phyloP scores from a whole-genome alignment of 2,888 invertebrate species.

The Chrysotoxum bicinctum region DNA sequence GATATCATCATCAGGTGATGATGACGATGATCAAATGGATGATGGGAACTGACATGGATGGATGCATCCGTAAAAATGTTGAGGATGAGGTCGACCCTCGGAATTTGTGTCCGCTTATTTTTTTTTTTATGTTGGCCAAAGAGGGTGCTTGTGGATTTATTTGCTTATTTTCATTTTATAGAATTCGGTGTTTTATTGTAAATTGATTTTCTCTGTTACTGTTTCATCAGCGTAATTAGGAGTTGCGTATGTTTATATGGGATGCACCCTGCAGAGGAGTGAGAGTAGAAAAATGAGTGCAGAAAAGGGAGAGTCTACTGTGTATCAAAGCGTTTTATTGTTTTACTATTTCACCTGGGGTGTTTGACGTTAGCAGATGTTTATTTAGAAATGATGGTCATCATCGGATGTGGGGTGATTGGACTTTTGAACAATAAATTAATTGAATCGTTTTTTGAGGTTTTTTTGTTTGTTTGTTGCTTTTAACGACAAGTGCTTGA shows the following conservation, averaged over 20 bases:
- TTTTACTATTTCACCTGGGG: not conserved
- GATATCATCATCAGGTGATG: constrained; percentile 41
- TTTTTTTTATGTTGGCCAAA: not conserved
- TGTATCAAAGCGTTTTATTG: not conserved
- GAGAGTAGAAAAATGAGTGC: not conserved
- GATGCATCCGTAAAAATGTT: constrained; percentile 41
- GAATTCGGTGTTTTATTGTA: not conserved
- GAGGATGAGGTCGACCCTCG: not conserved
- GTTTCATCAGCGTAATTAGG: not conserved
- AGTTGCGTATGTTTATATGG: not conserved
- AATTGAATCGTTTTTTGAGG: not conserved
- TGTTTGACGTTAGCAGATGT: not conserved
- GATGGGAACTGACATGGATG: constrained; percentile 65
- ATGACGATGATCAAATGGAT: constrained; percentile 47
- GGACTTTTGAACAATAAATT: not conserved
- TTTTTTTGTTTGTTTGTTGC: not conserved
- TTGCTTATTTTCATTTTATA: not conserved
- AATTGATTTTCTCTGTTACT: not conserved
- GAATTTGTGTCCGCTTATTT: not conserved
- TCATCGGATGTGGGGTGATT: not conserved
- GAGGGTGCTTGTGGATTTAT: not conserved
- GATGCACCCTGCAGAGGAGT: not conserved
- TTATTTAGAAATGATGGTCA: not conserved
- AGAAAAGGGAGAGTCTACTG: not conserved
- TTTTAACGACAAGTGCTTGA: not conserved